Base-by-base conservation (phyloP, 2,113 vertebrate genomes). In the Arizona elegans region DNA sequence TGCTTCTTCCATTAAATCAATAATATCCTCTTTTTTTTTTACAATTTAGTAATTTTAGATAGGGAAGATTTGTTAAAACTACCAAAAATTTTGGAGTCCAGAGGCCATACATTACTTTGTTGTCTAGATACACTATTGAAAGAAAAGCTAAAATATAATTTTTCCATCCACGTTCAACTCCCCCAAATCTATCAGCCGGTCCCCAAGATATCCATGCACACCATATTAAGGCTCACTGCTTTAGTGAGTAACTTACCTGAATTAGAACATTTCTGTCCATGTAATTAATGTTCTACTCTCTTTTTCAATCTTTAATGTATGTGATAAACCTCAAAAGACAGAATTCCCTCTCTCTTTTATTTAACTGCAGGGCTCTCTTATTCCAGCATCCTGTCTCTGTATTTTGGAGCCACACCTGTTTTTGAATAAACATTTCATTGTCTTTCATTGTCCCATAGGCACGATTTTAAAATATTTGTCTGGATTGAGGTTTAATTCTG, bases 161-260 rank as follows among this genome's bases (percentile, higher is more conserved):
- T 81, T 81, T 43, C 33, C 19, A 81, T 9, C 75, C 75, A 81
- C 43, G 33, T 81, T 81, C 75, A 81, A 38, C 3, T 43, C 8
- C 8, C 19, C 17, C 6, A 81, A 81, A 81, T 43, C 33, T 81
- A 81, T 43, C 75, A 38, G 4, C 75, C 3, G 3, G 33, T 43
- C 17, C 17, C 33, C 75, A 81, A 81, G 75, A 38, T 19, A 7
- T 81, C 33, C 7, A 38, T 38, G 75, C 17, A 21, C 8, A 38
- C 33, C n/a, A 38, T 38, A 8, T 81, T 81, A 43, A 81, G 75
- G 8, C 1, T 10, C 33, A 1, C 75, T 81, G 75, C 55, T 62
- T 5, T 0, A 56, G 13, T 38, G 62, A 90, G 75, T 8, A 89
- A 65, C 24, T 0, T 0, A 0, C 53, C 85, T 85, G 0, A 0